phyloP scores from a whole-genome alignment of 2,113 vertebrate genomes.

The Myiopsitta monachus region DNA sequence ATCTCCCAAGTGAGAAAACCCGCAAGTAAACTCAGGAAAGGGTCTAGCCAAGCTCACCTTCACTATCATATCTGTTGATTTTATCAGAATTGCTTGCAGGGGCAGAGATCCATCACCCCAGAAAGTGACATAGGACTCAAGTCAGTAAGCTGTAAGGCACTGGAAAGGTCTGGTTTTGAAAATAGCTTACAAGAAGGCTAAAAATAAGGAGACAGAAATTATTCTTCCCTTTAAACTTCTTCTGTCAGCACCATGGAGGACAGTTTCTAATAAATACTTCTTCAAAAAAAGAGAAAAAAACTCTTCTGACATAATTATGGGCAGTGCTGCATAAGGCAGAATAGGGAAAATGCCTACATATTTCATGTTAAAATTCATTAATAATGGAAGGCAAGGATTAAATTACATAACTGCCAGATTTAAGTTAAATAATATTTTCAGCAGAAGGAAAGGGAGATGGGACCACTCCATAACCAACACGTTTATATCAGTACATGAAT shows the following conservation, averaged over 20 bases:
- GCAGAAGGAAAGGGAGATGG: conserved; percentile 45
- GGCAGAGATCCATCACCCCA: not conserved
- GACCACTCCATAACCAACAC: conserved; percentile 23
- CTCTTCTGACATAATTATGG: conserved; percentile 62
- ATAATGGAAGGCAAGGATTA: conserved; percentile 77
- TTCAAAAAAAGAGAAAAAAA: conserved; percentile 31
- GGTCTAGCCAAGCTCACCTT: not conserved
- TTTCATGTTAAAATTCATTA: conserved; percentile 82
- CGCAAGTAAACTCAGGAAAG: not conserved
- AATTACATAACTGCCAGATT: conserved; percentile 80
- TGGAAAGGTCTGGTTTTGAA: not conserved
- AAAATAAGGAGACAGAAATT: conserved; percentile 41
- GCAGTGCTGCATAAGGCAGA: conserved; percentile 42
- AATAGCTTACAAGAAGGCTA: conserved; percentile 8
- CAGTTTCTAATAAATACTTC: conserved; percentile 50
- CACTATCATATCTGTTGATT: not conserved
- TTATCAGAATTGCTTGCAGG: not conserved
- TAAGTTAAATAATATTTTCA: conserved; percentile 80
- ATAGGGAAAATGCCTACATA: conserved; percentile 71
- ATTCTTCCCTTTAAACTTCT: conserved; percentile 38
- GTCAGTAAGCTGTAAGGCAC: not conserved
- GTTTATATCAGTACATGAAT: conserved; percentile 73
- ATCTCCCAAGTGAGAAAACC: not conserved
- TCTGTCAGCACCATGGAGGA: conserved; percentile 30
- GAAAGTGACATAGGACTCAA: not conserved